Percentiles rank a stretch among this genome's conserved stretches.
phyloP scores from a whole-genome alignment of 2,113 vertebrate species.

The human region DNA sequence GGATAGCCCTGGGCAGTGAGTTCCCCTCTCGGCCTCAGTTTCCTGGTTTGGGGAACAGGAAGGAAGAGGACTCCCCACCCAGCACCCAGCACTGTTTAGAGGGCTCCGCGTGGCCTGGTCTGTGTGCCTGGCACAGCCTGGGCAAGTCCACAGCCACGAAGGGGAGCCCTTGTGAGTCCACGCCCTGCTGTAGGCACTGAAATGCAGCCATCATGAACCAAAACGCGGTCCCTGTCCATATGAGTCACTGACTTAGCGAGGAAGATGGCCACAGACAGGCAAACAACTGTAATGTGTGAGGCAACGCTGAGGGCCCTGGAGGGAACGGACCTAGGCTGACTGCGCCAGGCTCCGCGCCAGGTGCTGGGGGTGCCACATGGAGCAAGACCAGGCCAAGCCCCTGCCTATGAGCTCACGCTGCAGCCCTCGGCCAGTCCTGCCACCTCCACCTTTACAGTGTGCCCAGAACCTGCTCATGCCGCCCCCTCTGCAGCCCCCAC shows the following conservation, averaged over 20 bases:
- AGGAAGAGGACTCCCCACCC: neutral
- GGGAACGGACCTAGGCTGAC: neutral
- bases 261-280: neutral
- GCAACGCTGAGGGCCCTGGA: neutral
- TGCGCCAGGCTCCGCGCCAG: neutral
- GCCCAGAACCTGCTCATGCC: neutral
- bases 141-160: neutral
- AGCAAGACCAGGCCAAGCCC: neutral
- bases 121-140: neutral
- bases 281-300: rapidly evolving
- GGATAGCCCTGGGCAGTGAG: neutral
- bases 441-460: rapidly evolving
- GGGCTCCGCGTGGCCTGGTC: neutral
- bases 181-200: neutral
- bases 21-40: neutral
- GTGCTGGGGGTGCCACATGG: neutral
- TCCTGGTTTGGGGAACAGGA: neutral
- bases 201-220: rapidly evolving
- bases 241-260: rapidly evolving
- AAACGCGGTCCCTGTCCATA: rapidly evolving
- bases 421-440: neutral
- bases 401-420: neutral
- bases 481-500: neutral
- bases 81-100: neutral
- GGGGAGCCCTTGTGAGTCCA: neutral